phyloP scores from a whole-genome alignment of 2,113 vertebrate genomes.

The Menura novaehollandiae region DNA sequence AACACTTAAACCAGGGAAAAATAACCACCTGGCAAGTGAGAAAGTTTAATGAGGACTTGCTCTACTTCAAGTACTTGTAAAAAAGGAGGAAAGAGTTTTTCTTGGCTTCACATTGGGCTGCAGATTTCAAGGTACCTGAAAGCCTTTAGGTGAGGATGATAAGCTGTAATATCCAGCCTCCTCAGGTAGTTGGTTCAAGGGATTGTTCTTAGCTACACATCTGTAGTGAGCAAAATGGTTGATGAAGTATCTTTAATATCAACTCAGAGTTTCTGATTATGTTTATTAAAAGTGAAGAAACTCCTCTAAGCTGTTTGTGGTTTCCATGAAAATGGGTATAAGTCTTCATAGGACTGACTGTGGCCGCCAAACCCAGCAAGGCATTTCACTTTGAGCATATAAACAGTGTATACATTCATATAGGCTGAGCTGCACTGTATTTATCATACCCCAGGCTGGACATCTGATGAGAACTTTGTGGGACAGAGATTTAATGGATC shows the following conservation, averaged over 20 bases:
- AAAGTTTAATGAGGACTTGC: neutral
- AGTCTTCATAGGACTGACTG: neutral
- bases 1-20: neutral
- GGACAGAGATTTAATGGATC: neutral
- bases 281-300: neutral
- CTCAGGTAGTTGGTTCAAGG: neutral
- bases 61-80: neutral
- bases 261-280: neutral
- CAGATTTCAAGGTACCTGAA: neutral
- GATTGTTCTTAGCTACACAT: neutral
- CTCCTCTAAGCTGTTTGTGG: neutral
- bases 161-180: neutral
- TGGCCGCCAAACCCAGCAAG: neutral
- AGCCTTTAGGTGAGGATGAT: neutral
- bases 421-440: neutral
- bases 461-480: neutral
- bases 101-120: neutral
- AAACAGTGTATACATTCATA: neutral
- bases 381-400: accelerated
- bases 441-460: neutral
- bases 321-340: neutral
- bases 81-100: neutral
- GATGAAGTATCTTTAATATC: neutral
- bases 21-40: neutral
- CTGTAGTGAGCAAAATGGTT: neutral